phyloP scores from a whole-genome alignment of 2,113 vertebrate genomes.

The Accipiter virgatus region DNA sequence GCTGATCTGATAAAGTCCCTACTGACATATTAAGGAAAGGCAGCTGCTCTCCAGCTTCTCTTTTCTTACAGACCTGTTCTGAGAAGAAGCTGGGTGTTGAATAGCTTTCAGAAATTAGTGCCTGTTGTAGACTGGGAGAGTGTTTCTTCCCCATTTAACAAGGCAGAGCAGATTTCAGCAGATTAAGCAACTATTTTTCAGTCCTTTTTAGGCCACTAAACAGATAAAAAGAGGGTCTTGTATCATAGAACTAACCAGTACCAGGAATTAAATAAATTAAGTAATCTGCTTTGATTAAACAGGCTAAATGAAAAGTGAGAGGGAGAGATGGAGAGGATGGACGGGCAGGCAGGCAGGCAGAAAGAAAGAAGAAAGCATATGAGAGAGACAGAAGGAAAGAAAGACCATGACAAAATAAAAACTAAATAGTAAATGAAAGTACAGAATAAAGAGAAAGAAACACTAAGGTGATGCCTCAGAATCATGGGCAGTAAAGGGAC shows the following conservation, averaged over 20 bases:
- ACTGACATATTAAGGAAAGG: background rate
- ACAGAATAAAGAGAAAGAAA: background rate
- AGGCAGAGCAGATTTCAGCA: background rate
- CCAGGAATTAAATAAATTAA: background rate
- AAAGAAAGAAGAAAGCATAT: rapidly evolving
- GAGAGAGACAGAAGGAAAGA: background rate
- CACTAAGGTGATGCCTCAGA: background rate
- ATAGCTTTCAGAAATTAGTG: background rate
- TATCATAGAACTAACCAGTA: background rate
- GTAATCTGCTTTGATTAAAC: background rate
- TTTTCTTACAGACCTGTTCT: background rate
- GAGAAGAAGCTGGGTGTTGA: background rate
- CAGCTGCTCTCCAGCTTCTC: background rate
- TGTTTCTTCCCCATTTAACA: background rate
- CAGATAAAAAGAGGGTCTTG: background rate
- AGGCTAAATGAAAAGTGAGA: background rate
- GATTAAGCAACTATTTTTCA: background rate
- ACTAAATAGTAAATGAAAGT: background rate
- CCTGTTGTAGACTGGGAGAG: background rate
- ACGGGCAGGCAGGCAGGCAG: background rate
- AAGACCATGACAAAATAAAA: background rate
- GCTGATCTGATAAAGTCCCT: background rate
- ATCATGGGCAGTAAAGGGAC: background rate
- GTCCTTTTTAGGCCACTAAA: background rate
- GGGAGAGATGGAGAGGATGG: background rate